Conservation (phyloP, 2,888 invertebrate genomes). For the Rhimphoctona megacephalus region DNA sequence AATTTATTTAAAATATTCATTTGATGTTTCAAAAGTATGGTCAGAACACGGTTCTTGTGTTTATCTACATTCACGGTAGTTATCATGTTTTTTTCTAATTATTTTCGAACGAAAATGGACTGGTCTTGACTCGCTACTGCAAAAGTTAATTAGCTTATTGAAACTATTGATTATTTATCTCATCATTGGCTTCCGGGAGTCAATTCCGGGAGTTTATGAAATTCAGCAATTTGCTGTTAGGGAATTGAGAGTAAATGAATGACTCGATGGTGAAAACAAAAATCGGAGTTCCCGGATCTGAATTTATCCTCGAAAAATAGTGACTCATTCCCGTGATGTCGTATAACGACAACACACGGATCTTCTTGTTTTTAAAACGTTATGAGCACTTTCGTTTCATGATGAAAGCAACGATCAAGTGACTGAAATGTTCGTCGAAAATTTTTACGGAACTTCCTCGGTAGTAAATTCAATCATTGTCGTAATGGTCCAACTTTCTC, state of each 20-base stretch:
- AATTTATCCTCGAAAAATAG: slow-evolving; percentile 39
- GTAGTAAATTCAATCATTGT: slow-evolving; percentile 28
- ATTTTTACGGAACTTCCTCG: slow-evolving; percentile 24
- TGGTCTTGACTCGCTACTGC: neutral
- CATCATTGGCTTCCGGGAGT: neutral
- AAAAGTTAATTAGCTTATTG: neutral
- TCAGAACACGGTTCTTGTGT: too few species aligned
- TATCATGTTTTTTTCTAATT: neutral
- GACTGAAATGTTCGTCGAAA: slow-evolving; percentile 16
- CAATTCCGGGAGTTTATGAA: neutral
- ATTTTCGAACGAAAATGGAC: neutral
- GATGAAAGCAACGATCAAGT: slow-evolving; percentile 16
- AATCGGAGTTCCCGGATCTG: slow-evolving; percentile 16
- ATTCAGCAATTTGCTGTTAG: neutral
- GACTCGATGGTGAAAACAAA: neutral
- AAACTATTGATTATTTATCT: neutral
- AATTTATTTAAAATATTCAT: neutral
- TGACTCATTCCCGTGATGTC: slow-evolving; percentile 52
- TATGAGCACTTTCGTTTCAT: slow-evolving; percentile 33
- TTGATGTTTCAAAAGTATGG: neutral
- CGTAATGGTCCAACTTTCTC: slow-evolving; percentile 55
- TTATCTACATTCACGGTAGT: too few species aligned
- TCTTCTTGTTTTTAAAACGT: slow-evolving; percentile 25
- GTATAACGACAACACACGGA: slow-evolving; percentile 13
- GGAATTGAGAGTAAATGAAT: neutral